Base-by-base conservation (phyloP, 1,140 invertebrate genomes). In the Lanistes nyassanus region DNA sequence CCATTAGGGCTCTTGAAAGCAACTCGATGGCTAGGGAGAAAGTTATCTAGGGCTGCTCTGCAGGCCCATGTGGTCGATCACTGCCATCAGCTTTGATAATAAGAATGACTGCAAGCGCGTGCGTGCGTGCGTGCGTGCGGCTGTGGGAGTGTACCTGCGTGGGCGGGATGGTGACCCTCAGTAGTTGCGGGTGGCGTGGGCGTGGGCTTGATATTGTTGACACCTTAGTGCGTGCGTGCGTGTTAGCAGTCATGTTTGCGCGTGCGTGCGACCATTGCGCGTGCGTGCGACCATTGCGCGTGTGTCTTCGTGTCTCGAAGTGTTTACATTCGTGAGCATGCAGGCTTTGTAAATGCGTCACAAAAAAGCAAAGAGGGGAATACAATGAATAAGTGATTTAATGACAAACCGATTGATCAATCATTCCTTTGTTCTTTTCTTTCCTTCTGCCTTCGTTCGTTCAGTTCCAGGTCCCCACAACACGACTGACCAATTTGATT, bases 181-280 rank as follows among this genome's bases (percentile, higher is more conserved):
- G 34, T 11, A 34, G 2, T 26, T 36, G 62, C 11, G 37, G 9
- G 31, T 31, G n/a, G 36, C 23, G 26, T 11, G 34, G 34, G 62
- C 37, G 16, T 65, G 62, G 34, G 16, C 37, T 29, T 65, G 16
- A 36, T 29, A 36, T 4, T 67, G 5, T 67, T 36, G 19, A 39
- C 26, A 39, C 9, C 36, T 67, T 34, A 23, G 65, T 67, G 65
- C 26, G 65, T 67, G 65, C 26, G 65, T 67, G 34, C 23, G 37
- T 67, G 65, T 67, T 21, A 39, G 65, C 42, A 39, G 39, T 36
- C 39, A 29, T 67, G 65, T 42, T 21, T 67, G 65, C 26, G 34
- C 42, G 34, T 42, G 65, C 21, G 65, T 67, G 13, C 37, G 42
- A 47, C 4, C 42, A 21, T 64, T 31, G 29, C 26, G 5, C 42